Evolutionary conservation across 2,113 vertebrate species (phyloP).

Genomic region (Alces alces): DNA sequence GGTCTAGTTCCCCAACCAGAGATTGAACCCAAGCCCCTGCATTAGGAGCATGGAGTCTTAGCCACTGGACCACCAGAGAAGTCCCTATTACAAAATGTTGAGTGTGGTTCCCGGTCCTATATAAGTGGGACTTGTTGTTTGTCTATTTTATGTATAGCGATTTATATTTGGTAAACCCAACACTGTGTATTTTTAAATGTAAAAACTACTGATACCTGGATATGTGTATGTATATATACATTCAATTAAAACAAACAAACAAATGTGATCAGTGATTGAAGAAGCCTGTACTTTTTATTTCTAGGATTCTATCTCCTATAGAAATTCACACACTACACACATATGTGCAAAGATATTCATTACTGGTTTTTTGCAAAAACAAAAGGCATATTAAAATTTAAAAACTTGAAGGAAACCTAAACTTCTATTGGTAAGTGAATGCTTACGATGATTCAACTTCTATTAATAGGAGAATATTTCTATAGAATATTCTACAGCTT

Average conservation of each 20-base stretch:
- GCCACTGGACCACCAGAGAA: not conserved
- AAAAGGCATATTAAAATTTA: not conserved
- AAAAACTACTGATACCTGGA: not conserved
- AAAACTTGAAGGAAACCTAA: not conserved
- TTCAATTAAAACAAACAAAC: not conserved
- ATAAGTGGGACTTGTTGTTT: not conserved
- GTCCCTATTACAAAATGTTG: not conserved
- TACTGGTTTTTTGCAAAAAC: not conserved
- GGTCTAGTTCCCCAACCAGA: not conserved
- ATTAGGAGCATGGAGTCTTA: not conserved
- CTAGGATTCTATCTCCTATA: not conserved
- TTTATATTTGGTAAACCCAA: not conserved
- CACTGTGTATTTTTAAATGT: not conserved
- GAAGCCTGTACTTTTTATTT: not conserved
- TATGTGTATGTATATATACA: not conserved
- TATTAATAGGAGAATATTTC: not conserved
- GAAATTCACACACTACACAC: not conserved
- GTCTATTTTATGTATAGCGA: not conserved
- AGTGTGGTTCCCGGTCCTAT: not conserved
- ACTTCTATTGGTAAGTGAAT: not conserved
- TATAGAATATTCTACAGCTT: not conserved
- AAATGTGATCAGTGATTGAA: not conserved
- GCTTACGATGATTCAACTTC: not conserved
- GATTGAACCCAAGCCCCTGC: not conserved
- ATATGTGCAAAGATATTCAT: not conserved